Percentiles rank a stretch among this genome's conserved stretches.
Evolutionary conservation across 2,113 vertebrate genomes (phyloP).

Genomic region (Serinus canaria): DNA sequence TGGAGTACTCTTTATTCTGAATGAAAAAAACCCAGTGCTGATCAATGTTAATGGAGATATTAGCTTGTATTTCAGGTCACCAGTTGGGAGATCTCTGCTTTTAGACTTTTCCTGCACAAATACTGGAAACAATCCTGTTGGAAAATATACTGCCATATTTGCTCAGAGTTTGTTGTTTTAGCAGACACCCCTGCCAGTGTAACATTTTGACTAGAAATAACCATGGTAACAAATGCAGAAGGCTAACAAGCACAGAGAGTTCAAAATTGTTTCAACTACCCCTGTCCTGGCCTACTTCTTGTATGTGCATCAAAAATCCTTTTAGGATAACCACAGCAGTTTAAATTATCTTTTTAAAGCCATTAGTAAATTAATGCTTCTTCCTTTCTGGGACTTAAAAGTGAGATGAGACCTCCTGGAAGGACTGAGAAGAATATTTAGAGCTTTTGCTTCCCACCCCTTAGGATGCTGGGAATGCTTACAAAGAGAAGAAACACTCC

Average conservation of each 20-base stretch:
- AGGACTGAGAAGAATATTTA: not conserved
- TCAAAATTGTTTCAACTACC: not conserved
- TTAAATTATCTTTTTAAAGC: not conserved
- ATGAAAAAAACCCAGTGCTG: not conserved
- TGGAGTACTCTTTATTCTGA: not conserved
- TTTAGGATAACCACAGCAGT: not conserved
- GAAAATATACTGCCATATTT: constrained; percentile 2
- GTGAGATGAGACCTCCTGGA: not conserved
- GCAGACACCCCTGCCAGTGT: not conserved
- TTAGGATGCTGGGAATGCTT: not conserved
- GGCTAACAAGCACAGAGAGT: not conserved
- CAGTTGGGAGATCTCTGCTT: not conserved
- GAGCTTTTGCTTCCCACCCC: not conserved
- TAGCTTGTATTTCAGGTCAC: not conserved
- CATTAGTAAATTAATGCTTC: not conserved
- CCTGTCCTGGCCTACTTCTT: not conserved
- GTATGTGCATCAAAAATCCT: not conserved
- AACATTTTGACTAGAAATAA: constrained; percentile 38
- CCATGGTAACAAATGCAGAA: constrained; percentile 4
- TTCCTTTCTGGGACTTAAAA: not conserved
- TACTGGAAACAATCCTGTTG: not conserved
- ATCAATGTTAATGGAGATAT: not conserved
- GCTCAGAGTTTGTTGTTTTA: constrained; percentile 29
- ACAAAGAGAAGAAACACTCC: not conserved
- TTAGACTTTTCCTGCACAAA: not conserved